Evolutionary conservation across 37 sponge, comb jelly and placozoan genomes (phyloP), one percentile per base, ranked within the genome.

Genomic region (Cliona cf. orientalis): DNA sequence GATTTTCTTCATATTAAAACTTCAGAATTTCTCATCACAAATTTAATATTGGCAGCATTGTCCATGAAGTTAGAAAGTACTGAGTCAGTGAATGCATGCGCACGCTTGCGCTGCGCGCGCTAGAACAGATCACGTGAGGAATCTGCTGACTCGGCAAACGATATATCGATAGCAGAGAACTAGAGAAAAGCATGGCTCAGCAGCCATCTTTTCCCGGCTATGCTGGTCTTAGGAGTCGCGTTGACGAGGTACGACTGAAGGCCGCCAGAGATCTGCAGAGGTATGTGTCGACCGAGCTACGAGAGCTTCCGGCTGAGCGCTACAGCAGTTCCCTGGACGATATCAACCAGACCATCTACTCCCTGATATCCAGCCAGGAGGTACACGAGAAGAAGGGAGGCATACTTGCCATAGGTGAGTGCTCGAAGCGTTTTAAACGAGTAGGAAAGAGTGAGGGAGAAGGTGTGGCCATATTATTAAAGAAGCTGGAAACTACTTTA

Each of bases 381-480:
- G 86, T 90, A 9, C 91, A 94, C 72, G 97, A 97, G 80, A 97
- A 94, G 88, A 97, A 97, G 42, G 97, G 92, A 32, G 95, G 87
- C n/a, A 87, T 97, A 40, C 84, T 97, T 19, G 91, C 97, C 25
- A 97, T 97, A 42, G 87, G 97, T 97, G 66, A 83, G 91, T 26
- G 5, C 37, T 28, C n/a, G n/a, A n/a, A 4, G 60, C 4, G 14
- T 59, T 29, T 59, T 59, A 9, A 59, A 29, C 28, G 60, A 9
- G 60, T 3, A 59, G 4, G 60, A 59, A 29, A 59, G 60, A 29
- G 60, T 59, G 60, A 4, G 60, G 23, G 60, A 29, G 60, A 3
- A 29, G 23, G 60, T 9, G 14, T 9, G 5, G 14, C 11, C 5
- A 29, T 59, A n/a, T n/a, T n/a, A n/a, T n/a, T n/a, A n/a, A n/a